Evolutionary conservation across 1,140 invertebrate genomes (phyloP).

Genomic region (Magallana ariakensis): DNA sequence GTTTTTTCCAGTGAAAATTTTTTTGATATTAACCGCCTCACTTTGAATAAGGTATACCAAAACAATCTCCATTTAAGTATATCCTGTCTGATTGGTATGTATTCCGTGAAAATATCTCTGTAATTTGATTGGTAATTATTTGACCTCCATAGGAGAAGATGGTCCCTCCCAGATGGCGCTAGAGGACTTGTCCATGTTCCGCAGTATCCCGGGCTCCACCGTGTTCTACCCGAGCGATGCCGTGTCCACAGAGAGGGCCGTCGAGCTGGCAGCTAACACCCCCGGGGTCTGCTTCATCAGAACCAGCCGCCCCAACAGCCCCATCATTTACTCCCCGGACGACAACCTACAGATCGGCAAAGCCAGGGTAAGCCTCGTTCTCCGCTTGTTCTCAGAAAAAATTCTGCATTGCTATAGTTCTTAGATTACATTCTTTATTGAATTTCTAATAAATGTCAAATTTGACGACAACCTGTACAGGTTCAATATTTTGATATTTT

Average conservation of each 20-base stretch:
- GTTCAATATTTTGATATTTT: too few relatives aligned
- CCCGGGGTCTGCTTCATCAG: constrained; percentile 97
- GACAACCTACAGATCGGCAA: constrained; percentile 88
- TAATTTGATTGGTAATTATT: not conserved
- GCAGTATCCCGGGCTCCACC: constrained; percentile 93
- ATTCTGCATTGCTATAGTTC: constrained; percentile 15
- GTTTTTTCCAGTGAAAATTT: too few relatives aligned
- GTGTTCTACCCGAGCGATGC: constrained; percentile 99
- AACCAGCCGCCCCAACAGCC: constrained; percentile 94
- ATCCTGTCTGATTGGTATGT: too few relatives aligned
- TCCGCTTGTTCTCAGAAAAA: too few relatives aligned
- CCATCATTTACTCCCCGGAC: constrained; percentile 93
- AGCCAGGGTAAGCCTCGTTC: constrained; percentile 79
- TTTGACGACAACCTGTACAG: too few relatives aligned
- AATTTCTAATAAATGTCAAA: too few relatives aligned
- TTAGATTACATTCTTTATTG: not conserved
- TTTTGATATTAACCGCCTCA: too few relatives aligned
- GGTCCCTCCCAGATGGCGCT: constrained; percentile 99
- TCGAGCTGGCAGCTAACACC: constrained; percentile 97
- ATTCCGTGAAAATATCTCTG: too few relatives aligned
- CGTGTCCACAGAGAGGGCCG: constrained; percentile 94
- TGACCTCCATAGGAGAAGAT: constrained; percentile 88
- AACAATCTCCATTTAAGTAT: too few relatives aligned
- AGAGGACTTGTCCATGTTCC: constrained; percentile 98
- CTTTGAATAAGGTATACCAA: too few relatives aligned